Percentiles rank a stretch among this genome's conserved stretches.
phyloP scores from a whole-genome alignment of 2,888 invertebrate species.

The Brachylomia viminalis region DNA sequence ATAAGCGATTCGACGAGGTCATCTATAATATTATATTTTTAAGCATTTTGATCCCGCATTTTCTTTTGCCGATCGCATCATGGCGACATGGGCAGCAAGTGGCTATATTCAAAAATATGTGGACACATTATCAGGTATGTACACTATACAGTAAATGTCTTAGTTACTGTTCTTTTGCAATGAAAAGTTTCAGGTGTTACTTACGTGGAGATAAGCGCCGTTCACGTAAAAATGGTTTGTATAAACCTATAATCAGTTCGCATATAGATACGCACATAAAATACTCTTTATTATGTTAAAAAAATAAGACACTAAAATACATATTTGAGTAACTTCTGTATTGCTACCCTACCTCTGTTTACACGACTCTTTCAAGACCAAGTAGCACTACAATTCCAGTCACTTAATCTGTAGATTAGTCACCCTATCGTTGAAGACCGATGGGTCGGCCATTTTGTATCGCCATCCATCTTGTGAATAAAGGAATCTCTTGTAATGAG shows the following conservation, averaged over 20 bases:
- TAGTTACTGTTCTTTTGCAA: not conserved
- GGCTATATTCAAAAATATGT: conserved; percentile 94
- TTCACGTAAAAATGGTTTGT: not conserved
- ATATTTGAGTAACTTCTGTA: not conserved
- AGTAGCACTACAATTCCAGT: conserved; percentile 4
- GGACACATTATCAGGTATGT: conserved; percentile 93
- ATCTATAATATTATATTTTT: conserved; percentile 94
- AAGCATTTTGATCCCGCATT: conserved; percentile 93
- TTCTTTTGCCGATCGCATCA: conserved; percentile 92
- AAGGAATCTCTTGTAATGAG: conserved; percentile 39
- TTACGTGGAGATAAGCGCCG: not conserved
- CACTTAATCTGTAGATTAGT: conserved; percentile 13
- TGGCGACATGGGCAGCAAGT: conserved; percentile 93
- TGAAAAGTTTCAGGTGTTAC: not conserved
- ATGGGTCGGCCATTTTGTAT: conserved; percentile 34
- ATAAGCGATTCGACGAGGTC: conserved; percentile 93
- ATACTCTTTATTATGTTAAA: too few relatives aligned
- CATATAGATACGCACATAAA: too few relatives aligned
- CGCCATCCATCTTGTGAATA: conserved; percentile 61
- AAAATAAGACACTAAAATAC: not conserved
- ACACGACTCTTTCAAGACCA: not conserved
- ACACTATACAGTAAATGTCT: not conserved
- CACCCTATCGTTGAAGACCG: conserved; percentile 10
- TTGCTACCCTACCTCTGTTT: conserved; percentile 14
- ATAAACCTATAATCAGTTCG: too few relatives aligned